These are phyloP conservation scores for Rhyacophila brunnea DNA, from an alignment of 1,140 invertebrate species.

Conservation along the genomic window DNA sequence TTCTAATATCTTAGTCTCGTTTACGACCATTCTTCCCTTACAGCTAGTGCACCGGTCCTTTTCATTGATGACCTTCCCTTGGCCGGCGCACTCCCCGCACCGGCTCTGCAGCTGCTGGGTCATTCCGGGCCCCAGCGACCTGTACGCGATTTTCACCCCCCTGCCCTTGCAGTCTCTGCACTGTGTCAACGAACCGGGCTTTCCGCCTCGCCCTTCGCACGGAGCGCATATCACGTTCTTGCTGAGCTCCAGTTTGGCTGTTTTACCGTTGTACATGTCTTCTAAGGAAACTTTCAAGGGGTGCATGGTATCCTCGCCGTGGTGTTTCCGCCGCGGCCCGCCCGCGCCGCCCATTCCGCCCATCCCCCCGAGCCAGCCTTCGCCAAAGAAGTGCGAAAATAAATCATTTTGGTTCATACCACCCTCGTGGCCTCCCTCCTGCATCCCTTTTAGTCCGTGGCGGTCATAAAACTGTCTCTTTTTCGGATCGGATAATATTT, in stretches of 20 bases:
- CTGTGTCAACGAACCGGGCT: conserved; percentile 67
- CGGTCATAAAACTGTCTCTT: conserved; percentile 73
- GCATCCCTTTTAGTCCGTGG: conserved; percentile 75
- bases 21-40: conserved; percentile 78
- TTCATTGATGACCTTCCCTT: conserved; percentile 74
- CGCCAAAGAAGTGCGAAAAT: conserved; percentile 65
- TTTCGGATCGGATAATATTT: conserved; percentile 73
- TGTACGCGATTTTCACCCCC: conserved; percentile 69
- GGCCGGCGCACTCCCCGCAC: conserved; percentile 70
- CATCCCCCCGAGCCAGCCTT: conserved; percentile 60
- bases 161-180: conserved; percentile 77
- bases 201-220: conserved; percentile 84
- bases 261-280: conserved; percentile 89
- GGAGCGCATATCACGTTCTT: conserved; percentile 85
- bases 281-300: conserved; percentile 79
- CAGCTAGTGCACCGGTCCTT: conserved; percentile 81
- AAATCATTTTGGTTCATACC: conserved; percentile 59
- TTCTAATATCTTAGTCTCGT: conserved; percentile 79
- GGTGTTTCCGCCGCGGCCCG: conserved; percentile 48
- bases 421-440: conserved; percentile 58
- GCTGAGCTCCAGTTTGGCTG: conserved; percentile 78
- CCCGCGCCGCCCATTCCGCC: conserved; percentile 54
- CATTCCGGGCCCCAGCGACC: conserved; percentile 77
- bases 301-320: conserved; percentile 71
- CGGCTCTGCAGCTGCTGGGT: conserved; percentile 79